Conservation (phyloP, 2,888 invertebrate species). For the Acrobeloides nanus region DNA sequence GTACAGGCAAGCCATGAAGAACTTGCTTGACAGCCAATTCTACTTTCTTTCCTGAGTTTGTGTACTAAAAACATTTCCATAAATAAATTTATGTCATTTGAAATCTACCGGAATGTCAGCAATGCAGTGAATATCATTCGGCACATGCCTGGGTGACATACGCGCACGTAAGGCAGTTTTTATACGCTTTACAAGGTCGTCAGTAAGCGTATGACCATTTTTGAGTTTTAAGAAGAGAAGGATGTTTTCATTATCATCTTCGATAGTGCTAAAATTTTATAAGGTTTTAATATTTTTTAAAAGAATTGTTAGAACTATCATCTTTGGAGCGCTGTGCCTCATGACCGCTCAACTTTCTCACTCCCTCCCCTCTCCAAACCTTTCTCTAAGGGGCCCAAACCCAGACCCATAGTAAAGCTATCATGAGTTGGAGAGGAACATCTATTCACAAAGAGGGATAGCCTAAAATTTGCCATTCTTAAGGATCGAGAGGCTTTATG, state of each 20-base stretch:
- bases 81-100: slow-evolving; percentile 28
- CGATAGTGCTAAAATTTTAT: slow-evolving; percentile 43
- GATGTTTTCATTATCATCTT: slow-evolving; percentile 59
- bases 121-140: slow-evolving; percentile 57
- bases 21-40: slow-evolving; percentile 61
- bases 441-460: too few species aligned
- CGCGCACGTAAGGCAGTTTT: slow-evolving; percentile 55
- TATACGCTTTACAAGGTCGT: slow-evolving; percentile 55
- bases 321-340: too few species aligned
- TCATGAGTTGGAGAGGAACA: too few species aligned
- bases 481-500: too few species aligned
- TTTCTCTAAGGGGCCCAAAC: too few species aligned
- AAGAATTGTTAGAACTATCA: too few species aligned
- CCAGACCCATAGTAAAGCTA: too few species aligned
- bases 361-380: too few species aligned
- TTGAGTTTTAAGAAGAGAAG: slow-evolving; percentile 60
- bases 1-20: slow-evolving; percentile 56
- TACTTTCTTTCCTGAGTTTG: slow-evolving; percentile 62
- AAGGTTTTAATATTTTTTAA: too few species aligned
- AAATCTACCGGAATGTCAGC: slow-evolving; percentile 59
- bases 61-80: too few species aligned
- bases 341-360: too few species aligned
- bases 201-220: slow-evolving; percentile 49
- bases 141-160: slow-evolving; percentile 60
- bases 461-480: too few species aligned